Percentiles rank a stretch among this genome's conserved stretches.
phyloP scores from a whole-genome alignment of 37 sponge, comb jelly and placozoan species.

The Aphrocallistes beatrix region DNA sequence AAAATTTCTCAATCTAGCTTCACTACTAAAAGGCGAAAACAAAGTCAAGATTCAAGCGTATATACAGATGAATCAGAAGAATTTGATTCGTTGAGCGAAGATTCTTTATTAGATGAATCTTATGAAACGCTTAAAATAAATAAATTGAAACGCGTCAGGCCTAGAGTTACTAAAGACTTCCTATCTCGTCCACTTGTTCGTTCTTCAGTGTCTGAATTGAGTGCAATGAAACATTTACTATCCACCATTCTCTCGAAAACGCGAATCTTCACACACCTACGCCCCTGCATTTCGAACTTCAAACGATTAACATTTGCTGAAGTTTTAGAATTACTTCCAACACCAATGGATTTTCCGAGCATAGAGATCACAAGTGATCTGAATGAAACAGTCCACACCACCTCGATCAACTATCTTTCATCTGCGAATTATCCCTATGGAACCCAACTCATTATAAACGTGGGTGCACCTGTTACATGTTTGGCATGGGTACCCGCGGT shows the following conservation, averaged over 20 bases:
- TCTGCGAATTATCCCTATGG: not conserved
- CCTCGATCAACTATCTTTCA: not conserved
- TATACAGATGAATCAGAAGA: no score
- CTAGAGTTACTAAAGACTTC: no score
- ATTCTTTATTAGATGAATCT: no score
- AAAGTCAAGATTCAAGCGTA: no score
- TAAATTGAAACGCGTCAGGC: no score
- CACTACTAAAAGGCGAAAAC: no score
- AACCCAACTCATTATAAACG: not conserved
- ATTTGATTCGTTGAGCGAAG: no score
- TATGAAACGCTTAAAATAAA: no score
- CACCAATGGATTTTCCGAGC: not conserved
- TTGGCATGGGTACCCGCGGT: not conserved
- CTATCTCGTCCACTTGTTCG: not conserved
- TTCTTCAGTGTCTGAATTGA: not conserved
- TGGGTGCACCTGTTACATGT: not conserved
- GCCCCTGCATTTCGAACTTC: not conserved
- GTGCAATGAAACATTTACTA: not conserved
- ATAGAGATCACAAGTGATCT: not conserved
- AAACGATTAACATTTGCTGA: not conserved
- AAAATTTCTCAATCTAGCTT: not conserved
- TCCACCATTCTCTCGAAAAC: not conserved
- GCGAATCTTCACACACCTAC: not conserved
- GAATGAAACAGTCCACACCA: not conserved
- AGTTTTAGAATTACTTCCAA: not conserved